These are phyloP conservation scores for Hydra vulgaris DNA, from an alignment of 30 jellyfish, hydroid and myxozoan species.

Conservation along the genomic window DNA sequence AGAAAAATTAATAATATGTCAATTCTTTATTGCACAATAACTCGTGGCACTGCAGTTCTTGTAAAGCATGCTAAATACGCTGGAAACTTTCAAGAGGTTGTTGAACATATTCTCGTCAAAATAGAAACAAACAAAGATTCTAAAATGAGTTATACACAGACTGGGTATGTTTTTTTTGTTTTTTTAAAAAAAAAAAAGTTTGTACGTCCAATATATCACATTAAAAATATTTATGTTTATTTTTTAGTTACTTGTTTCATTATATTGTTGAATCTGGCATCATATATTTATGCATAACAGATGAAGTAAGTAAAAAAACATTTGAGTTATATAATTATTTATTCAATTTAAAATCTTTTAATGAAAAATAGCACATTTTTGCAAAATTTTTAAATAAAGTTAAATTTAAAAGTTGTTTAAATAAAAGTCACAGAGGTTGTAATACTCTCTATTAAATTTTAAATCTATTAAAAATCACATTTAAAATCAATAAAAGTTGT, in stretches of 20 bases:
- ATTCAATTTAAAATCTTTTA: background rate
- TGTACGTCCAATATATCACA: too few relatives aligned
- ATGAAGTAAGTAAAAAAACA: conserved; percentile 78
- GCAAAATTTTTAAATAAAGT: too few relatives aligned
- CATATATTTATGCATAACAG: conserved; percentile 69
- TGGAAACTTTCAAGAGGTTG: conserved; percentile 77
- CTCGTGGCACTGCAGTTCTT: conserved; percentile 74
- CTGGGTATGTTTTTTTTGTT: conserved; percentile 35
- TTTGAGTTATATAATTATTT: too few relatives aligned
- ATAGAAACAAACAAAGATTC: conserved; percentile 42
- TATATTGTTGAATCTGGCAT: conserved; percentile 54
- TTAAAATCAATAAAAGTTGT: too few relatives aligned
- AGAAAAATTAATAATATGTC: conserved; percentile 23
- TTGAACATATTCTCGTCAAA: conserved; percentile 60
- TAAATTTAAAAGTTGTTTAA: too few relatives aligned
- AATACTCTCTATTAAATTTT: too few relatives aligned
- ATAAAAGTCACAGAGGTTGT: too few relatives aligned
- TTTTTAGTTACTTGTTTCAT: conserved; percentile 67
- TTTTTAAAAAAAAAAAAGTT: too few relatives aligned
- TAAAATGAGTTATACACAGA: conserved; percentile 84
- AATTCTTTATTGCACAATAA: conserved; percentile 38
- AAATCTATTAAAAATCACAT: too few relatives aligned
- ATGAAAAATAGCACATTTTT: too few relatives aligned
- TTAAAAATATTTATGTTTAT: background rate
- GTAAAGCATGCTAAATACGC: conserved; percentile 82